Conservation (phyloP, 2,888 invertebrate species). For the Halictus quadricinctus region DNA sequence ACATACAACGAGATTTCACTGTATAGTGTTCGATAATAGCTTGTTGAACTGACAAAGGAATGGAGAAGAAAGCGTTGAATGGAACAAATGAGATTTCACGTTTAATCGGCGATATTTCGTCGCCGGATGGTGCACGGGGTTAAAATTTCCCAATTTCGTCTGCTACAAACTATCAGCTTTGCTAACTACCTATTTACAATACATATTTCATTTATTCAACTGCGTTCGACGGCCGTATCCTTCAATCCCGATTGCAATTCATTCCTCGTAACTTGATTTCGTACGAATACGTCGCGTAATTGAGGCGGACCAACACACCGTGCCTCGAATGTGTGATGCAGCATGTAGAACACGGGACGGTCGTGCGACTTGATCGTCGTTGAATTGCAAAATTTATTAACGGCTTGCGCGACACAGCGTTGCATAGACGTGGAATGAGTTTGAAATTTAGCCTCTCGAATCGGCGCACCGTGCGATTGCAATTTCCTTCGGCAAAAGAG, state of each 20-base stretch:
- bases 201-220: background rate
- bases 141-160: background rate
- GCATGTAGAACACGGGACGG: background rate
- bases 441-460: background rate
- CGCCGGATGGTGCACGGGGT: background rate
- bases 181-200: slow-evolving; percentile 17
- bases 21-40: too few relatives aligned
- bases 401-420: background rate
- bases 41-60: too few relatives aligned
- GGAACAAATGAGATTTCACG: background rate
- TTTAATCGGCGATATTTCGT: background rate
- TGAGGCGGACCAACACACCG: slow-evolving; percentile 18
- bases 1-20: too few relatives aligned
- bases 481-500: background rate
- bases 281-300: slow-evolving; percentile 25
- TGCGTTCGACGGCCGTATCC: background rate
- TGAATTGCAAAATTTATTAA: slow-evolving; percentile 49
- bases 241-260: slow-evolving; percentile 33
- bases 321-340: background rate
- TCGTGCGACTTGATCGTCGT: slow-evolving; percentile 16
- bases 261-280: slow-evolving; percentile 43
- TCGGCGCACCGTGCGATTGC: background rate
- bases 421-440: background rate
- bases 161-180: background rate
- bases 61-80: background rate